These are phyloP conservation scores for Leptopilina boulardi DNA, from an alignment of 1,140 invertebrate genomes.

Conservation along the genomic window DNA sequence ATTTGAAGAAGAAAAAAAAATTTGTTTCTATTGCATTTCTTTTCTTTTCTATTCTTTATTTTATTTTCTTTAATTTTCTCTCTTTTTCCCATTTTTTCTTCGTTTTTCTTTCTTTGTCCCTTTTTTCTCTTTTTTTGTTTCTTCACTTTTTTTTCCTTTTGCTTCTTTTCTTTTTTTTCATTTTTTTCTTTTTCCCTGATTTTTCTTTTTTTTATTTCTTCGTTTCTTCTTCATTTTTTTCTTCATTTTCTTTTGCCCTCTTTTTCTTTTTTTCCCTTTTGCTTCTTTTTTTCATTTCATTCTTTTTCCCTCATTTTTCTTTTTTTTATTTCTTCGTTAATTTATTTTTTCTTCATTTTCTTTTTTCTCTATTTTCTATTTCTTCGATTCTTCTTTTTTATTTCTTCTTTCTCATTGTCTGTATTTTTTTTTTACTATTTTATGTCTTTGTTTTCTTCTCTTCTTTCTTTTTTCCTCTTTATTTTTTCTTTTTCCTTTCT, in stretches of 20 bases:
- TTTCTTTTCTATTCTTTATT: not conserved
- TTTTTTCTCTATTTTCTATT: slow-evolving; percentile 38
- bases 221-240: slow-evolving; percentile 1
- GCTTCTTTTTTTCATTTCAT: not conserved
- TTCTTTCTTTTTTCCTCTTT: not conserved
- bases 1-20: no score
- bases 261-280: slow-evolving; percentile 48
- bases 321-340: slow-evolving; percentile 19
- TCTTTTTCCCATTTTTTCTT: not conserved
- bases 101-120: not conserved
- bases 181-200: not conserved
- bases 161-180: slow-evolving; percentile 26
- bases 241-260: not conserved
- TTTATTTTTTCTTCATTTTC: slow-evolving; percentile 47
- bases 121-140: not conserved
- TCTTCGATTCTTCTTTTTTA: slow-evolving; percentile 9
- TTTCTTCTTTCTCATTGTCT: not conserved
- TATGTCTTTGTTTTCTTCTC: slow-evolving; percentile 36
- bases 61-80: not conserved
- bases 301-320: not conserved
- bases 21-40: no score
- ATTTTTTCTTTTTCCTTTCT: not conserved
- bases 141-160: not conserved
- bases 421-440: not conserved
- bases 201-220: not conserved